Conservation (phyloP, 1,140 invertebrate species). For the Drosophila insularis region DNA sequence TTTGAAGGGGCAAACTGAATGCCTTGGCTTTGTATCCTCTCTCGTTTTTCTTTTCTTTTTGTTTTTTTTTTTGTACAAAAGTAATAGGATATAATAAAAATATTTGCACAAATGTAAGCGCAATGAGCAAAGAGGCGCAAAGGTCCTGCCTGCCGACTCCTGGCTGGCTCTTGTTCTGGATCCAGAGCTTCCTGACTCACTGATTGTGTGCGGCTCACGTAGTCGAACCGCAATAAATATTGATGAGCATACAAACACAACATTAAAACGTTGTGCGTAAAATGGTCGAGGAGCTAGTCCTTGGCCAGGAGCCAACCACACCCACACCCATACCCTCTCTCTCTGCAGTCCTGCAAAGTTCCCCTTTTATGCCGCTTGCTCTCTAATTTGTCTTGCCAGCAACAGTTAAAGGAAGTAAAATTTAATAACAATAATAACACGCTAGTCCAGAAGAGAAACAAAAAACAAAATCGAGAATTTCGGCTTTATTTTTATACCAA, state of each 20-base stretch:
- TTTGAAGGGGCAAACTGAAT: neutral
- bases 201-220: constrained; percentile 76
- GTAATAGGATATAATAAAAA: constrained; percentile 51
- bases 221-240: constrained; percentile 79
- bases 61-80: neutral
- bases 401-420: constrained; percentile 76
- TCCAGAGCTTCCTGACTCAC: constrained; percentile 5
- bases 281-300: constrained; percentile 30
- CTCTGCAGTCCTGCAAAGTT: neutral
- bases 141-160: constrained; percentile 12
- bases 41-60: too few species aligned
- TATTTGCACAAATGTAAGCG: constrained; percentile 60
- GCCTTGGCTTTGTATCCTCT: neutral
- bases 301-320: neutral
- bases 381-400: constrained; percentile 63
- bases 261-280: constrained; percentile 78
- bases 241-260: constrained; percentile 78
- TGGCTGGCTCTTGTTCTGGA: neutral
- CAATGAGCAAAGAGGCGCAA: neutral
- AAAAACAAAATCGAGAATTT: constrained; percentile 39
- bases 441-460: constrained; percentile 42
- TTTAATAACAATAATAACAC: constrained; percentile 79
- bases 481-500: constrained; percentile 65
- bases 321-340: neutral
- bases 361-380: neutral